A percentile compares a stretch with the other conserved stretches of the same genome.
These are phyloP conservation scores for Drosophila equinoxialis DNA, from an alignment of 1,140 invertebrate species.

Conservation along the genomic window DNA sequence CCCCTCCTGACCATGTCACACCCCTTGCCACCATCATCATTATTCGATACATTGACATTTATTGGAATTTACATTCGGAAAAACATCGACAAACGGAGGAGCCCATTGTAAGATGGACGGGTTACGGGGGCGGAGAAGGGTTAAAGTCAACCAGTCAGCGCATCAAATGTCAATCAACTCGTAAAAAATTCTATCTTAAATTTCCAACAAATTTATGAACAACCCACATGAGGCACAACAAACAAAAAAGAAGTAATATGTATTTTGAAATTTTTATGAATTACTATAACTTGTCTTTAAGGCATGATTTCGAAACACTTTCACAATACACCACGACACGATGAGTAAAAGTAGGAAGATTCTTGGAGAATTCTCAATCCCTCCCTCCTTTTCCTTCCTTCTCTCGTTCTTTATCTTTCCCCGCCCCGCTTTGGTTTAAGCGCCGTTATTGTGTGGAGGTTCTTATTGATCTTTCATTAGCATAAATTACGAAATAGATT, in stretches of 20 bases:
- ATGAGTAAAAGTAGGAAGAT: background rate
- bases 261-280: conserved; percentile 21
- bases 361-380: background rate
- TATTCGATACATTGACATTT: conserved; percentile 21
- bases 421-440: conserved; percentile 18
- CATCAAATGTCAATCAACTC: conserved; percentile 64
- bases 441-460: conserved; percentile 50
- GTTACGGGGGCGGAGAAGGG: background rate
- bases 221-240: background rate
- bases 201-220: conserved; percentile 35
- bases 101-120: background rate
- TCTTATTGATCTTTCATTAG: conserved; percentile 40
- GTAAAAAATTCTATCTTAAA: conserved; percentile 36
- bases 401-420: background rate
- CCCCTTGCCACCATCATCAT: conserved; percentile 9
- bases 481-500: conserved; percentile 63
- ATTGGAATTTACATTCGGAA: conserved; percentile 49
- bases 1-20: too few relatives aligned
- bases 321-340: background rate
- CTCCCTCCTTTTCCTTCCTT: background rate
- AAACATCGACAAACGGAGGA: conserved; percentile 13
- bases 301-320: conserved; percentile 19
- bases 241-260: conserved; percentile 1
- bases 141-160: background rate
- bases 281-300: conserved; percentile 12